These are phyloP conservation scores for Peromyscus californicus DNA, from an alignment of 2,113 vertebrate genomes.

Conservation along the genomic window DNA sequence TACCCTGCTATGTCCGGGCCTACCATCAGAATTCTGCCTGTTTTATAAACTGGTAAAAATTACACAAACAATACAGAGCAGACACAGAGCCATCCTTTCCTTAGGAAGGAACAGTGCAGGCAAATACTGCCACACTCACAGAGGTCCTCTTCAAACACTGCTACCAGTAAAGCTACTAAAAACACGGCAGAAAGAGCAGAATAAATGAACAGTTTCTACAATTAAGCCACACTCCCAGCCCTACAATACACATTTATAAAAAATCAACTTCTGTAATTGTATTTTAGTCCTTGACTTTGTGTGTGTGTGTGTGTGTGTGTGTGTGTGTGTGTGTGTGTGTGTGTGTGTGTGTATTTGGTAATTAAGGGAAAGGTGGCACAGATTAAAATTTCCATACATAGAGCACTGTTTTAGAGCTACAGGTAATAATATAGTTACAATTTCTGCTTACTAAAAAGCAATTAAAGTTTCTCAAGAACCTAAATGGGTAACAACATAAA, in stretches of 20 bases:
- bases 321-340: no score
- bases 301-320: not conserved
- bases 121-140: not conserved
- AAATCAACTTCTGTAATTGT: not conserved
- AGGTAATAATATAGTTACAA: not conserved
- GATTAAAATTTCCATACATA: slow-evolving; percentile 10
- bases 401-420: slow-evolving; percentile 18
- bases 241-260: not conserved
- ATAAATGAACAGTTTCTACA: not conserved
- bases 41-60: slow-evolving; percentile 18
- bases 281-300: slow-evolving; percentile 45
- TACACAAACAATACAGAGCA: not conserved
- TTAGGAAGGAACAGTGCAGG: not conserved
- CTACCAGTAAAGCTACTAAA: slow-evolving; percentile 19
- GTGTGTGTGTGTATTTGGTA: not conserved
- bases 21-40: not conserved
- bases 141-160: not conserved
- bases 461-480: slow-evolving; percentile 57
- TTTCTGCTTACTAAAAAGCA: slow-evolving; percentile 41
- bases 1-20: no score
- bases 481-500: slow-evolving; percentile 27
- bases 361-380: not conserved
- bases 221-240: not conserved
- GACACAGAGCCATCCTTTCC: not conserved
- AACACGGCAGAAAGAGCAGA: not conserved